Base-by-base conservation (phyloP, 2,888 invertebrate species). In the Acanthacorydalis orientalis region DNA sequence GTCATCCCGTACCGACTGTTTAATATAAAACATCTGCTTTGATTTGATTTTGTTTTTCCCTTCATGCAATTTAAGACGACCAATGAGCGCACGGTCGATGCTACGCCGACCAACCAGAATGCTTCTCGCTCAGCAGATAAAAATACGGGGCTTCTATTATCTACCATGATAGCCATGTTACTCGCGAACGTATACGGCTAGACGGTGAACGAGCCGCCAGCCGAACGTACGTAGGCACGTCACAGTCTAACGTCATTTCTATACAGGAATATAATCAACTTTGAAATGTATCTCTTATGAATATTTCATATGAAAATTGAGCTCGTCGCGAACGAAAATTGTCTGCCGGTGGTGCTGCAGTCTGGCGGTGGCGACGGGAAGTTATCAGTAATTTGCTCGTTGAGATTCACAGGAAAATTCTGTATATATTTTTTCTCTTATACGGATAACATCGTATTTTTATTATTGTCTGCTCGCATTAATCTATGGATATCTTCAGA, bases 231-330 rank as follows among this genome's bases (percentile, higher is more conserved):
- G n/a, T 2, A 32, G 1, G 6, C 11, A 41, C 9, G 16, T 40
- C 34, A 47, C 41, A 47, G 37, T 47, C 40, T 47, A 16, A 33
- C 11, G 9, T 31, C 31, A 37, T 43, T 43, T 42, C 35, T 31
- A 14, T 31, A 33, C 31, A 16, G 31, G 35, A 23, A 47, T 47
- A 47, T 47, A 47, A 47, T 47, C 47, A 47, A 47, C 47, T 47
- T 47, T 47, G 47, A 47, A 47, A 47, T 47, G 47, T 43, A 47
- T 42, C 47, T 47, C 47, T 47, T 47, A 47, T 47, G 47, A 47
- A 47, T 47, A 47, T 47, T 47, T 47, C 47, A 47, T 47, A 47
- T 35, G 43, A 43, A 47, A 47, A 47, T 42, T 39, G 43, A 31
- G 32, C 23, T 45, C 31, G 37, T 37, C 37, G 37, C 23, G 23